Base-by-base conservation (phyloP, 2,113 vertebrate genomes). In the Tamias sibiricus region DNA sequence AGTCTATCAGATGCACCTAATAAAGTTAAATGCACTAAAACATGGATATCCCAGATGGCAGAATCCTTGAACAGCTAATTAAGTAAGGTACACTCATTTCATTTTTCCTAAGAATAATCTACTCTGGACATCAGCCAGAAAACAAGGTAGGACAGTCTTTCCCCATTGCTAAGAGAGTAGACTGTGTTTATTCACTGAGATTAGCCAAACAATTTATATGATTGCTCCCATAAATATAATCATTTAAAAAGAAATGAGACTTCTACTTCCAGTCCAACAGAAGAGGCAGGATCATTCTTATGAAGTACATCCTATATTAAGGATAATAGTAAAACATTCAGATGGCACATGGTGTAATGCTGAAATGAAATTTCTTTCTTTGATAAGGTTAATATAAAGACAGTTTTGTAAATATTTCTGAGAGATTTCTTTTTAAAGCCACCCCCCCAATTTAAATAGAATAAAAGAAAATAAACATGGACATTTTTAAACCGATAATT, bases 51-150 rank as follows among this genome's bases (percentile, higher is more conserved):
- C 89, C 85, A 90, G 96, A 85, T 98, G 97, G 79, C 94, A 98
- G 97, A 94, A 97, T 97, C 86, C 52, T 94, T 97, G 95, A 98
- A 97, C 88, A 98, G 98, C 97, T 99, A 98, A 99, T 98, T 98
- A 98, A 97, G 96, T 98, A 98, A 97, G 96, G 94, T 98, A 90
- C 97, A 98, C 89, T 90, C 94, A 79, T 97, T 99, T 99, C 96
- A 98, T 98, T 99, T 98, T 98, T 98, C 98, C 98, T 98, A 98
- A 95, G 95, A 98, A 98, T 94, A 94, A 98, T 98, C 98, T 98
- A 30, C 54, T 91, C 98, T 98, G 98, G 96, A 97, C 94, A 98
- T 98, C 97, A 98, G 98, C 97, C 98, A 98, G 76, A 62, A 79
- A 90, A 93, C 89, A 75, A 97, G 91, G 80, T 96, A 97, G 90